Evolutionary conservation across 2,888 invertebrate genomes (phyloP).

Genomic region (Scaptomyza caliginosa): DNA sequence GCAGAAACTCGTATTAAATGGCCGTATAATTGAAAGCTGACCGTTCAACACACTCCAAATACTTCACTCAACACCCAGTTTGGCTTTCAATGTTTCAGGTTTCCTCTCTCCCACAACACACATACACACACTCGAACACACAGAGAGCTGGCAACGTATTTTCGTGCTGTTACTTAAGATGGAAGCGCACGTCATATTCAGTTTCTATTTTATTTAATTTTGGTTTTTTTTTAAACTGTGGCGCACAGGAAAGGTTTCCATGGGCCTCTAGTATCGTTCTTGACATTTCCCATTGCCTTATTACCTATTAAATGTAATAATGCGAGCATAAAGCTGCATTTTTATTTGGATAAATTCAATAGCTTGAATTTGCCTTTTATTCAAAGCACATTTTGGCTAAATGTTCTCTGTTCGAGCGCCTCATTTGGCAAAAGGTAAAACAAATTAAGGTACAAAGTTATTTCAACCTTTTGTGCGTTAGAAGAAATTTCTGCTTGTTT

Average conservation of each 20-base stretch:
- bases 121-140: neutral
- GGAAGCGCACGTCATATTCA: neutral
- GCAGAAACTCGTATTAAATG: conserved; percentile 47
- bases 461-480: conserved; percentile 46
- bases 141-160: neutral
- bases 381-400: conserved; percentile 33
- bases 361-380: conserved; percentile 37
- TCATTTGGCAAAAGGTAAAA: conserved; percentile 27
- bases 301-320: conserved; percentile 40
- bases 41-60: conserved; percentile 19
- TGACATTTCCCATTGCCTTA: conserved; percentile 47
- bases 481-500: conserved; percentile 41
- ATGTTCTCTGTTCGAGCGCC: conserved; percentile 59
- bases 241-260: conserved; percentile 15
- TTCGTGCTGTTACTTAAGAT: neutral
- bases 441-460: conserved; percentile 52
- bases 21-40: conserved; percentile 68
- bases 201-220: neutral
- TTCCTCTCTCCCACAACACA: neutral
- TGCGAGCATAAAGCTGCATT: conserved; percentile 17
- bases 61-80: conserved; percentile 24
- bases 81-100: conserved; percentile 28
- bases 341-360: conserved; percentile 5
- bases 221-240: neutral
- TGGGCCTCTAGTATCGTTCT: conserved; percentile 3